These are phyloP conservation scores for Trachurus trachurus DNA, from an alignment of 2,797 vertebrate genomes.

Conservation along the genomic window DNA sequence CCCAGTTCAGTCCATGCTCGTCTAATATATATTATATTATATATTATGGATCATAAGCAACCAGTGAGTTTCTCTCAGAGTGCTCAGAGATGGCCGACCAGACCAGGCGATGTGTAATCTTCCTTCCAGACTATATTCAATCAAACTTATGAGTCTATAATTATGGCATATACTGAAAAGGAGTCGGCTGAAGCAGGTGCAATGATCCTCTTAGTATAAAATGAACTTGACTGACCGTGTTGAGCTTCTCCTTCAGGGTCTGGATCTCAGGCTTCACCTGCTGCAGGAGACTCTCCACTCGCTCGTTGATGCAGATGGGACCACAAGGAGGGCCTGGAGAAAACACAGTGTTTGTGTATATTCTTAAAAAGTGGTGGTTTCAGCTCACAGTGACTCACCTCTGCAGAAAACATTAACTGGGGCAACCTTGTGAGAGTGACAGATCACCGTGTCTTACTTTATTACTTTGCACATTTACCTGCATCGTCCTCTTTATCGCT, in stretches of 20 bases:
- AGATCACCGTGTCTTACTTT: no score
- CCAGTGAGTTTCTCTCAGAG: no score
- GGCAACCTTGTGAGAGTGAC: neutral
- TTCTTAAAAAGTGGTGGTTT: neutral
- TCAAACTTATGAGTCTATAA: no score
- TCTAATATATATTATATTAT: no score
- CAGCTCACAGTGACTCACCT: neutral
- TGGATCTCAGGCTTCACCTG: conserved; percentile 91
- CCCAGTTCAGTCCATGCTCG: no score
- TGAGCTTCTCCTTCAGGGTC: conserved; percentile 91
- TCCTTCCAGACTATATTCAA: no score
- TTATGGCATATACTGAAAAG: no score
- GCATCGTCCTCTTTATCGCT: conserved; percentile 82
- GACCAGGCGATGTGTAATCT: no score
- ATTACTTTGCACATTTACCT: conserved; percentile 53
- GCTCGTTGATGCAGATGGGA: conserved; percentile 90
- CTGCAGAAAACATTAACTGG: neutral
- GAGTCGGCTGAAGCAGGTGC: no score
- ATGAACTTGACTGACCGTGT: conserved; percentile 79
- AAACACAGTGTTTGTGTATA: neutral
- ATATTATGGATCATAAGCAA: no score
- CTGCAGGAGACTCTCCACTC: conserved; percentile 86
- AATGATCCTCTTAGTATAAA: no score
- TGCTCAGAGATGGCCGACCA: no score
- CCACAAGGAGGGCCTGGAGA: conserved; percentile 90